Conservation (phyloP, 2,797 vertebrate genomes). For the Oreonectes daqikongensis region DNA sequence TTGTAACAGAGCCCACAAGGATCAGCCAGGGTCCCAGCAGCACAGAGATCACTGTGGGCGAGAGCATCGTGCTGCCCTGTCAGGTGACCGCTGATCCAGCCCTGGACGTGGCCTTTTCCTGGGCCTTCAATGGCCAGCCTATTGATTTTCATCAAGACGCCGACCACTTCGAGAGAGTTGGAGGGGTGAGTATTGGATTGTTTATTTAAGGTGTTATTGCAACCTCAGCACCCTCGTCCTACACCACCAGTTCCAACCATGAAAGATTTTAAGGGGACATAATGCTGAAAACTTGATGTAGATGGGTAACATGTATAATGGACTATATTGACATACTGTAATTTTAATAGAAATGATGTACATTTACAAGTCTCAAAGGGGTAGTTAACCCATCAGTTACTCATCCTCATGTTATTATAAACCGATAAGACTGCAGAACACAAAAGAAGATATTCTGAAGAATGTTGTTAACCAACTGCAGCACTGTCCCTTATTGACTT, state of each 20-base stretch:
- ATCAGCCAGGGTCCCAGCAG: slow-evolving; percentile 91
- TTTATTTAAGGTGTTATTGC: not conserved
- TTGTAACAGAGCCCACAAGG: slow-evolving; percentile 86
- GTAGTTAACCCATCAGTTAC: too few species aligned
- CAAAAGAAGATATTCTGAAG: too few species aligned
- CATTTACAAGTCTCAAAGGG: too few species aligned
- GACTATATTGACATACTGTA: not conserved
- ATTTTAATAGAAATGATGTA: not conserved
- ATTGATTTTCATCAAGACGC: slow-evolving; percentile 85
- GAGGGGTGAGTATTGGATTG: slow-evolving; percentile 84
- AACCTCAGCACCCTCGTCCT: not conserved
- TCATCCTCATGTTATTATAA: too few species aligned
- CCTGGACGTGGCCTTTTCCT: slow-evolving; percentile 90
- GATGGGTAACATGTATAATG: not conserved
- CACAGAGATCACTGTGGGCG: slow-evolving; percentile 93
- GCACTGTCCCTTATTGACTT: too few species aligned
- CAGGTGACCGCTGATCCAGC: slow-evolving; percentile 90
- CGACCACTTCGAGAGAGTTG: slow-evolving; percentile 91
- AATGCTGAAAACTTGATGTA: not conserved
- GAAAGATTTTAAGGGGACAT: not conserved
- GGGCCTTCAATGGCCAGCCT: slow-evolving; percentile 91
- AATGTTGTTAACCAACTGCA: too few species aligned
- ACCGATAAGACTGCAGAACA: too few species aligned
- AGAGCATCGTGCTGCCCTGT: slow-evolving; percentile 92
- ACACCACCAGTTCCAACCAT: not conserved